A percentile compares a stretch with the other conserved stretches of the same genome.
These are phyloP conservation scores for Cinara cedri DNA, from an alignment of 2,888 invertebrate genomes.

Conservation along the genomic window DNA sequence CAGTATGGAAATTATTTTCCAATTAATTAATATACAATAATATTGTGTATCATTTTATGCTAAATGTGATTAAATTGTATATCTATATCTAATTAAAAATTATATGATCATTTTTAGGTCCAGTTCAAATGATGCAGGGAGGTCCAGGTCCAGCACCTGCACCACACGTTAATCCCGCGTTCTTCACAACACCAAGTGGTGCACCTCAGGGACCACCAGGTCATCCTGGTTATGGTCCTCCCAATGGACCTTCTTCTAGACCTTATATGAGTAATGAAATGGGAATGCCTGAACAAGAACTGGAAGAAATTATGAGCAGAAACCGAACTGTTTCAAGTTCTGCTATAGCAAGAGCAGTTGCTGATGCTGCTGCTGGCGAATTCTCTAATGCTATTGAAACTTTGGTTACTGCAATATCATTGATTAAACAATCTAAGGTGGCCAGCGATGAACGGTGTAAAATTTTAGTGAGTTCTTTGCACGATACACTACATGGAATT, in stretches of 20 bases:
- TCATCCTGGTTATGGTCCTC: conserved; percentile 62
- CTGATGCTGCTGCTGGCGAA: conserved; percentile 95
- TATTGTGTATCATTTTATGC: neutral
- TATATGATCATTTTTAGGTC: conserved; percentile 33
- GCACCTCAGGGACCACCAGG: conserved; percentile 76
- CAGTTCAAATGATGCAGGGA: conserved; percentile 64
- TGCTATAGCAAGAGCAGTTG: conserved; percentile 95
- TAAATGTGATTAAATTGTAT: too few species aligned
- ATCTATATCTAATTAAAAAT: too few species aligned
- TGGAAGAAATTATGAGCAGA: conserved; percentile 96
- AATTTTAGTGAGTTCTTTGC: conserved; percentile 93
- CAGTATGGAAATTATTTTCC: neutral
- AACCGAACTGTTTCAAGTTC: conserved; percentile 97
- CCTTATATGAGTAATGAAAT: conserved; percentile 64
- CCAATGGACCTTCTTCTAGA: conserved; percentile 58
- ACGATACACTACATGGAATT: conserved; percentile 95
- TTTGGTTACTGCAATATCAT: conserved; percentile 95
- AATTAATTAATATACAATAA: neutral
- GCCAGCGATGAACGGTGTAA: conserved; percentile 97
- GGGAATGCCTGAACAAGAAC: conserved; percentile 87
- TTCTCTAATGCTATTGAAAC: conserved; percentile 98
- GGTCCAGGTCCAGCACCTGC: conserved; percentile 75
- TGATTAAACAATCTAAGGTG: conserved; percentile 97
- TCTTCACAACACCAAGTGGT: conserved; percentile 79
- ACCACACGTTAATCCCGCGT: conserved; percentile 95